These are phyloP conservation scores for Drosophila trapezifrons DNA, from an alignment of 1,140 invertebrate species.

Conservation along the genomic window DNA sequence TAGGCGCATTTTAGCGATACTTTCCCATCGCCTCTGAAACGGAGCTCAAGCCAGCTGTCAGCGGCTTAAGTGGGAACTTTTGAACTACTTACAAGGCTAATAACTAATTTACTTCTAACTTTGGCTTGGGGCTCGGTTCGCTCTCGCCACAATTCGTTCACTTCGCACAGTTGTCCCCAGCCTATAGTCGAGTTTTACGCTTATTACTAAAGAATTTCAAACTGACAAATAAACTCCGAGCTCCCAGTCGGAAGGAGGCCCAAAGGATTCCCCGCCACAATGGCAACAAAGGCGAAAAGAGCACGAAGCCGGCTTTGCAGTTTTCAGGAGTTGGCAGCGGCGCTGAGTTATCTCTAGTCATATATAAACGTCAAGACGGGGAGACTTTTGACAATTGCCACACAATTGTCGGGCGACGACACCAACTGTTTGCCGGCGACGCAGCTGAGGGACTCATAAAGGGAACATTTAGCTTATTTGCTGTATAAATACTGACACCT, in stretches of 20 bases:
- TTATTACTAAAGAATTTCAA: constrained; percentile 72
- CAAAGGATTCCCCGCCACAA: constrained; percentile 68
- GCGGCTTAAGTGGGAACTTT: constrained; percentile 54
- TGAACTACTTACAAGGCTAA: constrained; percentile 80
- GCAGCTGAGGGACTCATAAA: constrained; percentile 68
- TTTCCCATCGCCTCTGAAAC: constrained; percentile 30
- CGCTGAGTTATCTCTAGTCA: constrained; percentile 75
- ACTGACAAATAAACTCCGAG: constrained; percentile 75
- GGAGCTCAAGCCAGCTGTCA: constrained; percentile 32
- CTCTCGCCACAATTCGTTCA: constrained; percentile 41
- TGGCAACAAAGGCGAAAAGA: constrained; percentile 59
- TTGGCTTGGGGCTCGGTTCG: constrained; percentile 28
- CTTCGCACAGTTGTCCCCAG: constrained; percentile 51
- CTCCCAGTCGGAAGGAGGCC: constrained; percentile 62
- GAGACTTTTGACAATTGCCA: constrained; percentile 80
- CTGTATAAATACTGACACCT: constrained; percentile 81
- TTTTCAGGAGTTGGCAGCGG: constrained; percentile 16
- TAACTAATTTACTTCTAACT: constrained; percentile 78
- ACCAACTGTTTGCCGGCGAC: constrained; percentile 44
- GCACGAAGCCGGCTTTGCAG: constrained; percentile 40
- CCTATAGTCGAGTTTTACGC: constrained; percentile 69
- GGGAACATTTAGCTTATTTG: constrained; percentile 79
- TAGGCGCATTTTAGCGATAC: constrained; percentile 78
- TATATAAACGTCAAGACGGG: constrained; percentile 74
- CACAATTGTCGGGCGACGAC: constrained; percentile 71